Conservation (phyloP, 1,140 invertebrate species). For the Achroia grisella region DNA sequence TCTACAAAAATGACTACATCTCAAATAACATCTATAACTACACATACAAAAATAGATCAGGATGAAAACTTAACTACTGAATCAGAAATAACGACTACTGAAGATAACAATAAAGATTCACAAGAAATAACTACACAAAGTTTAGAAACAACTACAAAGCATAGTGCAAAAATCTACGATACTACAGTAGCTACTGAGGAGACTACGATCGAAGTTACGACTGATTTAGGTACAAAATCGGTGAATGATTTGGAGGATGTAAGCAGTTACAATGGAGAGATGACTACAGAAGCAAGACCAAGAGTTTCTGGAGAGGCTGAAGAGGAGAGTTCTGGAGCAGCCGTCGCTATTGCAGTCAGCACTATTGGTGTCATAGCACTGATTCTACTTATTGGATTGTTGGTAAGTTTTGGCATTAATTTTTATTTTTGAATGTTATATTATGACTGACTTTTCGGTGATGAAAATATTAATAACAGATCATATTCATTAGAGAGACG, state of each 20-base stretch:
- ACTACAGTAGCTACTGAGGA: conserved; percentile 13
- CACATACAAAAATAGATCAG: too few species aligned
- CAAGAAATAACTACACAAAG: conserved; percentile 9
- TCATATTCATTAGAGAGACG: too few species aligned
- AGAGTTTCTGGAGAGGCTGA: conserved; percentile 25
- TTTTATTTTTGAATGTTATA: too few species aligned
- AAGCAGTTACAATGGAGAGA: conserved; percentile 36
- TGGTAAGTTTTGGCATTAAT: conserved; percentile 38
- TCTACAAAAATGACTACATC: conserved; percentile 17
- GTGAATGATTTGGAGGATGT: conserved; percentile 41
- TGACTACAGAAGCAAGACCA: conserved; percentile 51
- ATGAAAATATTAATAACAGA: too few species aligned
- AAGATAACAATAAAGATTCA: conserved; percentile 5
- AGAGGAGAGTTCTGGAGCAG: conserved; percentile 47
- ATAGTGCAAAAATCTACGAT: conserved; percentile 5
- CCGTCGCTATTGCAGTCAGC: conserved; percentile 57
- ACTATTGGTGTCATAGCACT: conserved; percentile 62
- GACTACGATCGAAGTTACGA: conserved; percentile 16
- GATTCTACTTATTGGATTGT: conserved; percentile 51
- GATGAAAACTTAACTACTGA: too few species aligned
- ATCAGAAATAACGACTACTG: background rate
- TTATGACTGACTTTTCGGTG: too few species aligned
- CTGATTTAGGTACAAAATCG: conserved; percentile 17
- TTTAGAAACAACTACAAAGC: conserved; percentile 21
- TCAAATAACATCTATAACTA: conserved; percentile 4